A percentile compares a stretch with the other conserved stretches of the same genome.
Conservation (phyloP, 2,113 vertebrate species). For the Lonchura striata region DNA sequence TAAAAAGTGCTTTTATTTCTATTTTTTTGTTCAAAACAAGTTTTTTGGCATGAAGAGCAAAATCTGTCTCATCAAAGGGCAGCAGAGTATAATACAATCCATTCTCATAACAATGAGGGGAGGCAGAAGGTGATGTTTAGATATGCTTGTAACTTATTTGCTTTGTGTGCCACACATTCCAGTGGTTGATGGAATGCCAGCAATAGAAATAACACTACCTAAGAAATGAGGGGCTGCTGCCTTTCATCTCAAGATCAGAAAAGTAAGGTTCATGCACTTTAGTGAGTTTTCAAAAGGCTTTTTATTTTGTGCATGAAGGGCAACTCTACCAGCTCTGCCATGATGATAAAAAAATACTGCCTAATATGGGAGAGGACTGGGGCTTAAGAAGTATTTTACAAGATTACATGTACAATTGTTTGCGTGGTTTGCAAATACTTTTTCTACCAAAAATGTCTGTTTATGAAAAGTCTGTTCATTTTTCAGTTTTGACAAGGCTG, state of each 20-base stretch:
- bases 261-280: background rate
- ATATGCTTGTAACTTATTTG: conserved; percentile 28
- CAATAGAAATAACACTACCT: conserved; percentile 45
- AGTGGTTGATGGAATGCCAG: conserved; percentile 23
- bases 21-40: conserved; percentile 29
- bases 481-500: background rate
- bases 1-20: conserved; percentile 32
- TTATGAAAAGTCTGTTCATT: background rate
- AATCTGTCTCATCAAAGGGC: conserved; percentile 32
- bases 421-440: background rate
- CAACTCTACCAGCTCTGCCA: background rate
- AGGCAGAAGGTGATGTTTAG: conserved; percentile 54
- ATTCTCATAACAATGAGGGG: conserved; percentile 39
- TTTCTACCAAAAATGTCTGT: background rate
- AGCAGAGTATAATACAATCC: conserved; percentile 21
- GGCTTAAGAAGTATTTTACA: background rate
- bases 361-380: background rate
- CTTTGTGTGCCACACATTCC: conserved; percentile 51
- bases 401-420: background rate
- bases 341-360: background rate
- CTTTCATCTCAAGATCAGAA: conserved; percentile 57
- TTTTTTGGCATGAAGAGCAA: conserved; percentile 20
- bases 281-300: background rate
- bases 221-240: conserved; percentile 1
- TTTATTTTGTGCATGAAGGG: background rate